Conservation (phyloP, 2,888 invertebrate species). For the Aromia moschata region DNA sequence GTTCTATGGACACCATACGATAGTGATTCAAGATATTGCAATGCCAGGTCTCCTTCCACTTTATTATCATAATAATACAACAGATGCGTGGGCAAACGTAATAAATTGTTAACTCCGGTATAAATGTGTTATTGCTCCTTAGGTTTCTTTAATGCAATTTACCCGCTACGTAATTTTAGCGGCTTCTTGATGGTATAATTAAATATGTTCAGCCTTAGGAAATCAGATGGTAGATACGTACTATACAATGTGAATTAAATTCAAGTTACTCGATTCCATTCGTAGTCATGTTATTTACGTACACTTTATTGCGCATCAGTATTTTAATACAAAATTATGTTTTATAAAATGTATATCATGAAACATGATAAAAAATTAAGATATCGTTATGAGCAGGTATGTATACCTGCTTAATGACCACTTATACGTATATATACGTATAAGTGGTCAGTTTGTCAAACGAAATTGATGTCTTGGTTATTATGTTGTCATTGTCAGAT, state of each 20-base stretch:
- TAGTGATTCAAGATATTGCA: slow-evolving; percentile 41
- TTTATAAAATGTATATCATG: too few species aligned
- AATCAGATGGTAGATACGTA: neutral
- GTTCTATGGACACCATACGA: slow-evolving; percentile 50
- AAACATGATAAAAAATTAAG: too few species aligned
- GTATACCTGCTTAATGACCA: too few species aligned
- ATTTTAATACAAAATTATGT: too few species aligned
- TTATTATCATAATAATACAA: slow-evolving; percentile 55
- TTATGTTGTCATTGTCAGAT: too few species aligned
- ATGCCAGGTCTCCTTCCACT: slow-evolving; percentile 42
- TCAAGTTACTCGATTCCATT: neutral
- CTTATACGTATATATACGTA: too few species aligned
- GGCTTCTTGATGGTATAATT: slow-evolving; percentile 29
- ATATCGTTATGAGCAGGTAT: too few species aligned
- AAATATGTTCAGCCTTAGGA: slow-evolving; percentile 5
- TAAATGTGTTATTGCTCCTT: slow-evolving; percentile 39
- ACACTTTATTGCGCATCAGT: too few species aligned
- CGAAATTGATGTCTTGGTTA: too few species aligned
- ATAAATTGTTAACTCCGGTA: slow-evolving; percentile 46
- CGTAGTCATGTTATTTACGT: too few species aligned
- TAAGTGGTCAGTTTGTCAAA: too few species aligned
- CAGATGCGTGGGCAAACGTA: slow-evolving; percentile 53
- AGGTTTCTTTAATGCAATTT: slow-evolving; percentile 33
- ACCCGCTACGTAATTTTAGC: slow-evolving; percentile 32
- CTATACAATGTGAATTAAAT: neutral